Evolutionary conservation across 2,888 invertebrate species (phyloP).

Genomic region (Agapostemon virescens): DNA sequence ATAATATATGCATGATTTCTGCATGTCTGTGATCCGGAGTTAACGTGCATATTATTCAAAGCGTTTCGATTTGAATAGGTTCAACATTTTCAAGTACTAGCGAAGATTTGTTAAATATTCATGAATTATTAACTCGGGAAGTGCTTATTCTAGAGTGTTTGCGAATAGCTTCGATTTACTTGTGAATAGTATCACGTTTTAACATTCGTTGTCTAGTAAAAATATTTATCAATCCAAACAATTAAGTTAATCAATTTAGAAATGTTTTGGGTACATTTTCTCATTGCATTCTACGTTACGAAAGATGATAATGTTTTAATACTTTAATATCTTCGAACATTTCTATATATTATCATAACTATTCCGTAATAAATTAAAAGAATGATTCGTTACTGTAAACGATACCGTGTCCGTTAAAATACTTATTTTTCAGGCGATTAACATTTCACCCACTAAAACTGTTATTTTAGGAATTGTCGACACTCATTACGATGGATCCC

Average conservation of each 20-base stretch:
- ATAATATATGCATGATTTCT: neutral
- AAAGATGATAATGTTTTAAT: neutral
- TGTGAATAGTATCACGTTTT: neutral
- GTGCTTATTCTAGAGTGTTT: neutral
- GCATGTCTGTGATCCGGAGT: neutral
- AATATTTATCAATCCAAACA: neutral
- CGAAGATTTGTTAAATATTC: neutral
- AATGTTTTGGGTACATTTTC: constrained; percentile 2
- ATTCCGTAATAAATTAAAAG: neutral
- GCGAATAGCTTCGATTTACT: neutral
- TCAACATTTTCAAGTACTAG: neutral
- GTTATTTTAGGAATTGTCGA: neutral
- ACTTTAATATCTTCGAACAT: neutral
- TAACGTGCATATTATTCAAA: neutral
- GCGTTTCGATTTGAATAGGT: neutral
- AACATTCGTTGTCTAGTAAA: neutral
- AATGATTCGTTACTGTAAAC: neutral
- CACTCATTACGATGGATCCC: neutral
- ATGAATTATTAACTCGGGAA: neutral
- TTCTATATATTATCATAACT: neutral
- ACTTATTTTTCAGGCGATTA: neutral
- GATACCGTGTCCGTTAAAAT: neutral
- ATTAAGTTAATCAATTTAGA: neutral
- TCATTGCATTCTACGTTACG: neutral
- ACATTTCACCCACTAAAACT: neutral